Evolutionary conservation across 1,140 invertebrate genomes (phyloP).

Genomic region (Hormaphis cornu): DNA sequence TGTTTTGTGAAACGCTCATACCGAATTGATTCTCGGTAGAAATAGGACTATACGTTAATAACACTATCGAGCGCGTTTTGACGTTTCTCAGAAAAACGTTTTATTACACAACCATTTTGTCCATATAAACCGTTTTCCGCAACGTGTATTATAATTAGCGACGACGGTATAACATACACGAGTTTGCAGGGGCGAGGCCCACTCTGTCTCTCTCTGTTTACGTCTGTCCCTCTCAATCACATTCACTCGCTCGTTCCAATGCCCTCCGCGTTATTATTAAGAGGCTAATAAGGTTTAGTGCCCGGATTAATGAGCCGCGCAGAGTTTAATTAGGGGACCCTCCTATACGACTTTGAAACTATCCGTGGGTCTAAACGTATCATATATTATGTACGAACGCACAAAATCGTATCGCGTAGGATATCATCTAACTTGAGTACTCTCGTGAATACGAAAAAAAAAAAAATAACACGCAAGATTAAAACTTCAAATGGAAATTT

Average conservation of each 20-base stretch:
- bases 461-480: neutral
- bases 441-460: neutral
- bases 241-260: neutral
- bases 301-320: constrained; percentile 11
- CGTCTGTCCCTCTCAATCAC: neutral
- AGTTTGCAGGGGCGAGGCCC: too few relatives aligned
- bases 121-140: too few relatives aligned
- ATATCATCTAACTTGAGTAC: neutral
- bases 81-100: too few relatives aligned
- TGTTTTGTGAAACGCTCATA: too few relatives aligned
- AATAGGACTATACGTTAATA: too few relatives aligned
- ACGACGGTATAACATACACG: too few relatives aligned
- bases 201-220: neutral
- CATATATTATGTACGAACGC: too few relatives aligned
- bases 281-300: constrained; percentile 17
- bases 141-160: neutral
- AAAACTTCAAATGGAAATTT: neutral
- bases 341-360: neutral
- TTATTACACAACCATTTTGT: too few relatives aligned
- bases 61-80: too few relatives aligned
- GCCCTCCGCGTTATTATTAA: constrained; percentile 6
- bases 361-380: neutral
- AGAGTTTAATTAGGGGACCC: constrained; percentile 6
- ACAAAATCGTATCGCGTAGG: neutral
- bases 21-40: too few relatives aligned